phyloP scores from a whole-genome alignment of 2,797 vertebrate genomes.

The Parambassis ranga region DNA sequence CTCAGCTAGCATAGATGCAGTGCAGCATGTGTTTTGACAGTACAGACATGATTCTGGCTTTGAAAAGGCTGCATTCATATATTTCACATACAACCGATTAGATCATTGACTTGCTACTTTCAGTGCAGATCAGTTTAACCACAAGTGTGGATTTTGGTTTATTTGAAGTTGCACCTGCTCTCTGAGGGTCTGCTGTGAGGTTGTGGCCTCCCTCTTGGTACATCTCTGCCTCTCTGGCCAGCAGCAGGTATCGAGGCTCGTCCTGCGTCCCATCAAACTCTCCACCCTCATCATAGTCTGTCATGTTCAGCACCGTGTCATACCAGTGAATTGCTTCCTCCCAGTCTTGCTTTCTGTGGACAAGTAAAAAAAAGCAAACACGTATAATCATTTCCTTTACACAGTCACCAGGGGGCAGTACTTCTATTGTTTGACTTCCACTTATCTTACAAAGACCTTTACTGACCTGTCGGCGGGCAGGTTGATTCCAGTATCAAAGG shows the following conservation, averaged over 20 bases:
- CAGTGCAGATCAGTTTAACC: too few species aligned
- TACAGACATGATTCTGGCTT: too few species aligned
- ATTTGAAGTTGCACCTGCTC: constrained; percentile 83
- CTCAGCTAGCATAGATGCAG: too few species aligned
- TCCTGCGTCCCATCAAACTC: constrained; percentile 94
- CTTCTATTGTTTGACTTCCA: neutral
- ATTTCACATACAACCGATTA: too few species aligned
- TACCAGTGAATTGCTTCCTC: constrained; percentile 90
- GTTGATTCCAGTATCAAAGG: constrained; percentile 87
- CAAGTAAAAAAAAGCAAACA: neutral
- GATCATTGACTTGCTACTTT: too few species aligned
- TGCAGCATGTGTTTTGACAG: too few species aligned
- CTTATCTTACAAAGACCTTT: neutral
- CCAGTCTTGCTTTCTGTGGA: constrained; percentile 86
- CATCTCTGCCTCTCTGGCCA: constrained; percentile 93
- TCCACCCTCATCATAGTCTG: constrained; percentile 92
- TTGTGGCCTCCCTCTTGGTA: constrained; percentile 82
- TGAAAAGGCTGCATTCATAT: too few species aligned
- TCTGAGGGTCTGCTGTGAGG: constrained; percentile 85
- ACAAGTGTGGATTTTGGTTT: too few species aligned
- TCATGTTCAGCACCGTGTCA: constrained; percentile 85
- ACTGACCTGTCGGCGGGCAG: constrained; percentile 89
- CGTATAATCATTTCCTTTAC: neutral
- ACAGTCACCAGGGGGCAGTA: constrained; percentile 25
- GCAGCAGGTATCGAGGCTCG: constrained; percentile 88